Base-by-base conservation (phyloP, 35 echinoderm and acorn worm species). In the Apostichopus japonicus region DNA sequence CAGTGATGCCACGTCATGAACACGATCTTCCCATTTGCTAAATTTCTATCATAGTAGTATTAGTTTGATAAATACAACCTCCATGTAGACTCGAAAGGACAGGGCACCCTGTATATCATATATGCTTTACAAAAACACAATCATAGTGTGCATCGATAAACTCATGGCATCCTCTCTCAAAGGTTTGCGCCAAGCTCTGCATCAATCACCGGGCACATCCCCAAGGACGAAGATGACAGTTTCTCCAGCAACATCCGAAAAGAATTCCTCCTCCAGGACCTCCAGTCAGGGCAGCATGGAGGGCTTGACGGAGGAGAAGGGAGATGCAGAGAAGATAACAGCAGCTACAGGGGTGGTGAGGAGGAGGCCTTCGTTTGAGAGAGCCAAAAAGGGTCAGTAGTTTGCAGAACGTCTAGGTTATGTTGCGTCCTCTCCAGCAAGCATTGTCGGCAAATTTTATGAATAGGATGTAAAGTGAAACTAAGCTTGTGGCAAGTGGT, bases 331-430 rank as follows among this genome's bases (percentile, higher is more conserved):
- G 16, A 94, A 90, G 44, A 87, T 73, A 52, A 15, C 75, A 6
- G 19, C 52, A 17, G 92, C 53, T 54, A 87, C 94, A 53, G 90
- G 77, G 23, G 93, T 97, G 21, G 96, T 97, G 56, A 90, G 93
- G 80, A 93, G 96, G 83, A 97, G 96, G 65, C 96, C 93, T 15
- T 97, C 93, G 54, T 91, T 97, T 59, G 96, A 97, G 73, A 94
- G 96, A 76, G 86, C 93, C 8, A 92, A 92, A 53, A 97, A 95
- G 86, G 94, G 72, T 91, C 57, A 61, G 57, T 59, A 59, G 57
- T 59, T 59, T 59, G 57, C 13, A 61, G 57, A 44, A 44, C 2
- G 57, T 61, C 57, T 61, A 61, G 57, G 13, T 61, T 44, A 44
- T 44, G 33, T 44, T 44, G 33, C 33, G 33, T 44, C 27, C 27